Evolutionary conservation across 2,113 vertebrate genomes (phyloP), one percentile per base, ranked within the genome.

Genomic region (Tupaia tana): DNA sequence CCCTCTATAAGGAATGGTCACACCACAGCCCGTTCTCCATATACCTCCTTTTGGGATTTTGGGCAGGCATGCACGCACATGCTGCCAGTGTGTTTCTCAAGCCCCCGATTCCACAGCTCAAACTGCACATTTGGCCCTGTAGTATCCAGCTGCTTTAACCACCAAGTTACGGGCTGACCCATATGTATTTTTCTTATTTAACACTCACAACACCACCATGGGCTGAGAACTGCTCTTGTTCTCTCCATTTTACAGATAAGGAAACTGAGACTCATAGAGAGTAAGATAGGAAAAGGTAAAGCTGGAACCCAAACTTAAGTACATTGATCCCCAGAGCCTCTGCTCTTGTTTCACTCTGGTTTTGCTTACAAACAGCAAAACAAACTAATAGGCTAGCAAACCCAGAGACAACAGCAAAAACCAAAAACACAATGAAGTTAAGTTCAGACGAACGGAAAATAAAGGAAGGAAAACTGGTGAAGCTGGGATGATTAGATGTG

Each of bases 241-340:
- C n/a, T 64, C 4, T 92, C 94, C 52, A 59, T 73, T 95, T 94
- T 96, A 89, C 63, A 91, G 75, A 91, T 63, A 79, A 91, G 29
- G 7, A 92, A 86, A 96, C 59, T 79, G 89, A 96, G 71, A 71
- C 66, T 73, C 59, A 19, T 29, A 93, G 25, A 89, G 71, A 19
- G 69, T 87, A 64, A 88, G 9, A 19, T 64, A 91, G 67, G 73
- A 80, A 84, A 84, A 54, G 3, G 34, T 56, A 61, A 80, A 89
- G 22, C 34, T 90, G 56, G 29, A 34, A 83, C 54, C 64, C 82
- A 92, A 90, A 27, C 4, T 1, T n/a, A 25, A 63, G 69, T 75
- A 25, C 63, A 71, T 56, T 6, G 2, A 10, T 90, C 34, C 67
- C n/a, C 64, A 78, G 61, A 86, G 24, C 24, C 24, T 80, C 31